phyloP scores from a whole-genome alignment of 23 tunicate species.

The Clavelina lepadiformis region DNA sequence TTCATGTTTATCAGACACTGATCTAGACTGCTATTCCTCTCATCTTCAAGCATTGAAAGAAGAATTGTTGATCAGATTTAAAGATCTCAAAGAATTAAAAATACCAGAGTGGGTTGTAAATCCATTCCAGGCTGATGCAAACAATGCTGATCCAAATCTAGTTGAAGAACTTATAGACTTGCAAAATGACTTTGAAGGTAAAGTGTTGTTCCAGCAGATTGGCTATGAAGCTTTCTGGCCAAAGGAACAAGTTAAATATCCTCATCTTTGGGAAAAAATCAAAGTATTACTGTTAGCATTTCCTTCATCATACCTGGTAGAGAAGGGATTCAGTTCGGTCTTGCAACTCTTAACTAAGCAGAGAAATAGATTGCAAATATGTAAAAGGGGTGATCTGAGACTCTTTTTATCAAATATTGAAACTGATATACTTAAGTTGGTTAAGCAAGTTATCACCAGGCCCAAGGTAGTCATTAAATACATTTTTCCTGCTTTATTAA shows the following conservation, averaged over 20 bases:
- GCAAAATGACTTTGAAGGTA: constrained; percentile 21
- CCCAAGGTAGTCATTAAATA: constrained; percentile 1
- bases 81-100: constrained; percentile 16
- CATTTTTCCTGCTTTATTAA: constrained; percentile 6
- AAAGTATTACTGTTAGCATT: constrained; percentile 13
- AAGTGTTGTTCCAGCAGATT: constrained; percentile 25
- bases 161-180: constrained; percentile 18
- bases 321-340: constrained; percentile 20
- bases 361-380: background rate
- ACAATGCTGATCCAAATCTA: too few species aligned
- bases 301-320: constrained; percentile 27
- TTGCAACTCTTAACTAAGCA: constrained; percentile 21
- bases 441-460: constrained; percentile 11
- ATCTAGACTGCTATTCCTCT: constrained; percentile 18
- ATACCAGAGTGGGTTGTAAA: constrained; percentile 21
- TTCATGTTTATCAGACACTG: constrained; percentile 11
- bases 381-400: constrained; percentile 11
- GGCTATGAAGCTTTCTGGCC: constrained; percentile 17
- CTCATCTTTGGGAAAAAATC: constrained; percentile 14
- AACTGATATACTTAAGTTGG: constrained; percentile 10
- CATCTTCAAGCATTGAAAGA: constrained; percentile 6
- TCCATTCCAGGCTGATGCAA: background rate
- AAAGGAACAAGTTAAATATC: constrained; percentile 5
- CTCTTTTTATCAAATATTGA: constrained; percentile 18
- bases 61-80: constrained; percentile 14